These are phyloP conservation scores for Madoqua kirkii DNA, from an alignment of 2,113 vertebrate species.

Conservation along the genomic window DNA sequence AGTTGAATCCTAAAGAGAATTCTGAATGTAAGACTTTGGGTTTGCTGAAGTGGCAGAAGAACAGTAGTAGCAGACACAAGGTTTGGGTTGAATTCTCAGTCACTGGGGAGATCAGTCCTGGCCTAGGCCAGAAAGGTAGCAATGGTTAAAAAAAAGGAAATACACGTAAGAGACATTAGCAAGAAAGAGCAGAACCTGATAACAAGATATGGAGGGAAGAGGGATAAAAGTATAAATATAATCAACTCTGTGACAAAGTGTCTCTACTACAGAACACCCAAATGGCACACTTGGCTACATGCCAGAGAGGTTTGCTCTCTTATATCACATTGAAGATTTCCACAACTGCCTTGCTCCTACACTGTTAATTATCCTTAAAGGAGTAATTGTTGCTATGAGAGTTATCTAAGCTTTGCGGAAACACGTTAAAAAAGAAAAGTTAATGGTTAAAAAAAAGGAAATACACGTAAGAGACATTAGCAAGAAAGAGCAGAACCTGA, in stretches of 20 bases:
- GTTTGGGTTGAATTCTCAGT: background rate
- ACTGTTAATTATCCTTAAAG: background rate
- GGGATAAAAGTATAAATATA: background rate
- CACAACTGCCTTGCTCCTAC: background rate
- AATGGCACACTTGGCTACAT: background rate
- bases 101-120: background rate
- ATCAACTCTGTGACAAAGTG: background rate
- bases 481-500: background rate
- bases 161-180: background rate
- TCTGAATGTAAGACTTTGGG: background rate
- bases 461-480: background rate
- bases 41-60: background rate
- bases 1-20: background rate
- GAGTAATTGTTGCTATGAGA: background rate
- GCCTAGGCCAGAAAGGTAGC: background rate
- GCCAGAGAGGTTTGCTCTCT: background rate
- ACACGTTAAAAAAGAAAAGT: slow-evolving; percentile 47
- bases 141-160: background rate
- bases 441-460: background rate
- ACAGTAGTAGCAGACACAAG: background rate
- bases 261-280: background rate
- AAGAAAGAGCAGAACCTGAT: background rate
- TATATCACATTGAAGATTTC: background rate
- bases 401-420: slow-evolving; percentile 9
- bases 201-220: background rate